Evolutionary conservation across 2,113 vertebrate genomes (phyloP), one percentile per base, ranked within the genome.

Genomic region (Percopsis transmontana): DNA sequence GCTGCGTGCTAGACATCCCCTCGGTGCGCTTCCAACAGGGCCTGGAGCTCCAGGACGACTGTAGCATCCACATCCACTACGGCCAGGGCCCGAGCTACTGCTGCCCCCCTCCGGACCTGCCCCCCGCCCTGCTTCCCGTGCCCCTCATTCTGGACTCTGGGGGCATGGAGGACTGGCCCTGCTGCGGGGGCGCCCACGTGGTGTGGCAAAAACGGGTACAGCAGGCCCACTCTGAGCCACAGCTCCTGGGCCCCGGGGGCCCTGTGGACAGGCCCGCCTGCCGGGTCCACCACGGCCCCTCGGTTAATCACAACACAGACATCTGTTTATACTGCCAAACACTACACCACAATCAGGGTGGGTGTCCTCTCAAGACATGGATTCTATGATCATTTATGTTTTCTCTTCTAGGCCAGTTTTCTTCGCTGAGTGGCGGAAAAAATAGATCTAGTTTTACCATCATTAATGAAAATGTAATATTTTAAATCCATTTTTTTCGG

Each of bases 151-250:
- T 93, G 83, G 93, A 94, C 74, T 91, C 91, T 9, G 90, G 89
- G 24, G 88, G 85, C 38, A 78, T 93, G 52, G 86, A 91, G 38
- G 92, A 93, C 1, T 79, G 91, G 78, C 77, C 90, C 16, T 91
- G 87, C 16, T 65, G 86, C 74, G 80, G 88, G 0, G 91, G 91
- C 62, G 85, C 92, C 44, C 92, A 81, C 62, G 90, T 93, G 0
- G 92, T 94, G 55, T 97, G 95, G 94, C 92, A 94, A 76, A 93
- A 91, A 73, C 90, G 91, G 65, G 92, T 94, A 65, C 92, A 91
- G 0, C 91, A 91, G 82, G 79, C 89, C 4, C 63, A 78, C 75
- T 91, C 90, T 0, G 92, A 95, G 79, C 92, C 92, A 68, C 91
- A 90, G 76, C 89, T 92, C 39, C 82, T 88, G 65, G 91, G 89